phyloP scores from a whole-genome alignment of 2,113 vertebrate genomes.

The Pseudorasbora parva region DNA sequence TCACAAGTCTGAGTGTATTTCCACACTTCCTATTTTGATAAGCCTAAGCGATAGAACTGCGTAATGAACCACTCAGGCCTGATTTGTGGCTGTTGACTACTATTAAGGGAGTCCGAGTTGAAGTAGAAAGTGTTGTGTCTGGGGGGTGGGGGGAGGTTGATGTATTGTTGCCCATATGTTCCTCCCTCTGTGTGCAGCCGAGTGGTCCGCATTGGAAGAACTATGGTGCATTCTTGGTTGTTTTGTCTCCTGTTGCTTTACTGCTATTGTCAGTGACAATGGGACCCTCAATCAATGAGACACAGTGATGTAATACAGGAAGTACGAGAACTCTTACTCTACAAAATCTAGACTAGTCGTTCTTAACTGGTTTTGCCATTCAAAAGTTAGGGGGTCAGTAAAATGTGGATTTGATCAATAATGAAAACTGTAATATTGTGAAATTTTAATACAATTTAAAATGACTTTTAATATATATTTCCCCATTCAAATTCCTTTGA shows the following conservation, averaged over 20 bases:
- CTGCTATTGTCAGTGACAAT: conserved; percentile 30
- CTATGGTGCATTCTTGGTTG: conserved; percentile 15
- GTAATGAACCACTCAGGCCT: conserved; percentile 22
- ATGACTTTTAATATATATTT: too few species aligned
- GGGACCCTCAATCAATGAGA: conserved; percentile 28
- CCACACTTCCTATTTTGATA: conserved; percentile 44
- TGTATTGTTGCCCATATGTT: conserved; percentile 56
- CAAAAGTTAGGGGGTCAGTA: background rate
- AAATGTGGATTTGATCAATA: too few species aligned
- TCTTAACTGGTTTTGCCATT: background rate
- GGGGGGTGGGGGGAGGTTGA: conserved; percentile 33
- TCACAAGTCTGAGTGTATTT: conserved; percentile 36
- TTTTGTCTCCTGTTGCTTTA: conserved; percentile 53
- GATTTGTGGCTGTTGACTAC: conserved; percentile 41
- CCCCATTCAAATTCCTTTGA: too few species aligned
- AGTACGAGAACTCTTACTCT: background rate
- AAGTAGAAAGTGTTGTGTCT: conserved; percentile 38
- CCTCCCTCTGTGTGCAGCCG: conserved; percentile 18
- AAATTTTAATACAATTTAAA: background rate
- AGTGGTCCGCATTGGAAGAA: conserved; percentile 5
- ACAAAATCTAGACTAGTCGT: background rate
- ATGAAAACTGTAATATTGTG: background rate
- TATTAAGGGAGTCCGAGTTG: conserved; percentile 6
- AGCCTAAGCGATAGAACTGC: background rate
- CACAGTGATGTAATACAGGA: conserved; percentile 32